Percentiles rank a stretch among this genome's conserved stretches.
Conservation (phyloP, 2,797 vertebrate species). For the Leptodactylus fallax region DNA sequence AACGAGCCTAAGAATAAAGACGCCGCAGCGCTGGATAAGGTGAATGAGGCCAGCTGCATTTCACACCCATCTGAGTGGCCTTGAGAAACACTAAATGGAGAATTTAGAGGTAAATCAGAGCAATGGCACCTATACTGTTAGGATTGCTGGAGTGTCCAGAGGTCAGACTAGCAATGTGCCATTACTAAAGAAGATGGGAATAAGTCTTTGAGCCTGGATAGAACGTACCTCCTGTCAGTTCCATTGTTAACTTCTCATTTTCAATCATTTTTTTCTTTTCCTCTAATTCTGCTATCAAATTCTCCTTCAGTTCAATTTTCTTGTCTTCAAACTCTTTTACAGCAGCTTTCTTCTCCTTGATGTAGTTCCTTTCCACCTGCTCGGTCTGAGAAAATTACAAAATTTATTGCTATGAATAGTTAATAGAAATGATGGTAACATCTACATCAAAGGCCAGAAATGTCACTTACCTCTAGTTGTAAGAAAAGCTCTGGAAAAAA, state of each 20-base stretch:
- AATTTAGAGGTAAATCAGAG: too few species aligned
- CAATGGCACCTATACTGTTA: too few species aligned
- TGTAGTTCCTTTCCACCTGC: conserved; percentile 96
- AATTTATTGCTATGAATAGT: not conserved
- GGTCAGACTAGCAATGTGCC: too few species aligned
- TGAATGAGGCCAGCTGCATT: too few species aligned
- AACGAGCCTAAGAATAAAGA: too few species aligned
- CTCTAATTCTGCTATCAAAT: conserved; percentile 93
- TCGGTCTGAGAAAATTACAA: conserved; percentile 83
- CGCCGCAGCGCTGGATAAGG: too few species aligned
- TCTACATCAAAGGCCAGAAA: not conserved
- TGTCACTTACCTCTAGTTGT: conserved; percentile 91
- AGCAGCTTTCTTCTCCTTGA: conserved; percentile 97
- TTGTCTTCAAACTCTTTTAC: conserved; percentile 99
- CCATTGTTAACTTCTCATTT: conserved; percentile 98
- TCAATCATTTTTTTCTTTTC: conserved; percentile 99
- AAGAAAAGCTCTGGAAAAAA: conserved; percentile 90
- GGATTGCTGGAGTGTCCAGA: too few species aligned
- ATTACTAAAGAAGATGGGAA: not conserved
- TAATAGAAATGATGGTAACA: not conserved
- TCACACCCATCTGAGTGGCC: too few species aligned
- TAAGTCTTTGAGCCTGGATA: not conserved
- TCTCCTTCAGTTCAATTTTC: conserved; percentile 98
- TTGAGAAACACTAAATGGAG: too few species aligned
- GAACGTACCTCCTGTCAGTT: conserved; percentile 92